phyloP scores from a whole-genome alignment of 2,113 vertebrate genomes.

The Tretioscincus oriximinensis region DNA sequence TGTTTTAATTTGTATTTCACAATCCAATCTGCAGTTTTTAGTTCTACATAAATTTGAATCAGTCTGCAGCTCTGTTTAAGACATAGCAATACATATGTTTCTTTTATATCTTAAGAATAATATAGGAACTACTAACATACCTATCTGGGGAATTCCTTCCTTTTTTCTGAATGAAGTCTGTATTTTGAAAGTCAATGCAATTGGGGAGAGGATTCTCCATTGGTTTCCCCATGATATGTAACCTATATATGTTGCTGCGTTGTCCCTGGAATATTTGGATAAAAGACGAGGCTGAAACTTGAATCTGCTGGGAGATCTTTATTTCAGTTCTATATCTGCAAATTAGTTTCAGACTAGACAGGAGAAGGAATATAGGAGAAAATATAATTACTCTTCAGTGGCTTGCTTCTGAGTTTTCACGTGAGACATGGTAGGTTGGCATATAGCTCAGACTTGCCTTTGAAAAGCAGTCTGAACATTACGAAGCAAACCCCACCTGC shows the following conservation, averaged over 20 bases:
- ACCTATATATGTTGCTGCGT: constrained; percentile 19
- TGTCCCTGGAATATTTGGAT: neutral
- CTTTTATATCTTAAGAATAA: neutral
- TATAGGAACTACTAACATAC: neutral
- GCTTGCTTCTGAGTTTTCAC: constrained; percentile 8
- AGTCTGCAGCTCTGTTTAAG: neutral
- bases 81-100: neutral
- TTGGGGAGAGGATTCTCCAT: too few relatives aligned
- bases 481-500: constrained; percentile 62
- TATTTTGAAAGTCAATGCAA: too few relatives aligned
- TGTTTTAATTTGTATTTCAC: too few relatives aligned
- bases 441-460: constrained; percentile 44
- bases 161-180: neutral
- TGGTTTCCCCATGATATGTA: constrained; percentile 23
- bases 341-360: constrained; percentile 23
- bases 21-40: too few relatives aligned
- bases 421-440: constrained; percentile 3
- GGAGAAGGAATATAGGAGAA: neutral
- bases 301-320: constrained; percentile 21
- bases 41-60: too few relatives aligned
- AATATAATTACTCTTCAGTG: neutral
- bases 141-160: neutral
- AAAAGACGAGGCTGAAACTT: neutral
- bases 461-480: constrained; percentile 55
- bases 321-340: constrained; percentile 9